phyloP scores from a whole-genome alignment of 2,797 vertebrate species.

The Oreonectes daqikongensis region DNA sequence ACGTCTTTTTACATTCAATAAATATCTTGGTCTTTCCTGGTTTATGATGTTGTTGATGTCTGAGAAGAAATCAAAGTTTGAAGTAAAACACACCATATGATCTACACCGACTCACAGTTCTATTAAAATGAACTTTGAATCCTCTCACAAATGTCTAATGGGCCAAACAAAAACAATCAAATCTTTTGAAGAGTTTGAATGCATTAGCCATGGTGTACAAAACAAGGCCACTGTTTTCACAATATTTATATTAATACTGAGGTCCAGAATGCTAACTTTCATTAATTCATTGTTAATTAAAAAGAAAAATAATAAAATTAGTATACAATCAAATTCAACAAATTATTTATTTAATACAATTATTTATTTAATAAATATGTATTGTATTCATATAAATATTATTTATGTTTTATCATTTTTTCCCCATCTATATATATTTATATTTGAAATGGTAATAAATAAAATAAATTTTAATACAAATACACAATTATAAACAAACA shows the following conservation, averaged over 20 bases:
- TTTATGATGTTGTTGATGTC: too few species aligned
- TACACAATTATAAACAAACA: background rate
- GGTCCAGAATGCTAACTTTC: too few species aligned
- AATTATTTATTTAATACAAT: too few species aligned
- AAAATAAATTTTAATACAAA: too few species aligned
- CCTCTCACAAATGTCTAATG: background rate
- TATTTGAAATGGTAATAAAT: too few species aligned
- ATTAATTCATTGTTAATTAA: too few species aligned
- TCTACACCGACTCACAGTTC: slow-evolving; percentile 23
- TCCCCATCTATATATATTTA: too few species aligned
- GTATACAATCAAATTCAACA: too few species aligned
- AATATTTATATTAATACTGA: background rate
- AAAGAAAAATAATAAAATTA: too few species aligned
- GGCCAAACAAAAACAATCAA: slow-evolving; percentile 33
- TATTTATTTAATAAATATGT: too few species aligned
- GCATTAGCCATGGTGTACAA: slow-evolving; percentile 5
- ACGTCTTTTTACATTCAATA: slow-evolving; percentile 13
- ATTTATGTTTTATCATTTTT: too few species aligned
- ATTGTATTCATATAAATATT: too few species aligned
- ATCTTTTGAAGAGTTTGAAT: slow-evolving; percentile 25
- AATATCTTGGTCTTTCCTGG: background rate
- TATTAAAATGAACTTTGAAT: slow-evolving; percentile 46
- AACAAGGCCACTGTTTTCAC: background rate
- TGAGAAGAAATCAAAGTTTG: slow-evolving; percentile 14
- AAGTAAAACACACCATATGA: slow-evolving; percentile 15